Conservation (phyloP, 2,797 vertebrate species). For the Rhinella marina region DNA sequence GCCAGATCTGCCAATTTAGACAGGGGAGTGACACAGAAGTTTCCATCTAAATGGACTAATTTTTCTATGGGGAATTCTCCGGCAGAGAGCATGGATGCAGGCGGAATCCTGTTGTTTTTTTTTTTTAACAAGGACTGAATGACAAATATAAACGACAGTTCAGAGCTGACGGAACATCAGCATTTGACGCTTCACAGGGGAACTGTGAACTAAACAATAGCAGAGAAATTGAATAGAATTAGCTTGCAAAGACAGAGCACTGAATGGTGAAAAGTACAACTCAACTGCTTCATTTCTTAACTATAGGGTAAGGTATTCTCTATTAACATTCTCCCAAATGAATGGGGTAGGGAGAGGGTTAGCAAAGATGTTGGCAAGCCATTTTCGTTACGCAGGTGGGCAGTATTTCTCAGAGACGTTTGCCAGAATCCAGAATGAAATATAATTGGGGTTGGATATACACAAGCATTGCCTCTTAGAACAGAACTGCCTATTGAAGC, state of each 20-base stretch:
- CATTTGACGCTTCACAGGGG: slow-evolving; percentile 89
- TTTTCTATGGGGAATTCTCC: slow-evolving; percentile 91
- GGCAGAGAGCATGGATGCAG: slow-evolving; percentile 79
- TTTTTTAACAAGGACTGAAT: slow-evolving; percentile 91
- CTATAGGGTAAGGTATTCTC: slow-evolving; percentile 24
- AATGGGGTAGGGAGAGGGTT: neutral
- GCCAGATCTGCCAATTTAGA: slow-evolving; percentile 95
- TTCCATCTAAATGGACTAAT: slow-evolving; percentile 94
- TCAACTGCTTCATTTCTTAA: slow-evolving; percentile 23
- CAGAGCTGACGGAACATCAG: slow-evolving; percentile 86
- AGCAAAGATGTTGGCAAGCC: neutral
- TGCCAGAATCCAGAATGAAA: neutral
- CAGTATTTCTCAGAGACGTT: slow-evolving; percentile 9
- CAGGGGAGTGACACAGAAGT: slow-evolving; percentile 94
- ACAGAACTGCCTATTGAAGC: slow-evolving; percentile 31
- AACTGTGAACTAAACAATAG: slow-evolving; percentile 87
- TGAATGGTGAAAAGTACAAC: slow-evolving; percentile 15
- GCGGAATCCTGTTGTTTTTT: slow-evolving; percentile 73
- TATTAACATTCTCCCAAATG: neutral
- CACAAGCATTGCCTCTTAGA: slow-evolving; percentile 14
- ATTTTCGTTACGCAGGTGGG: neutral
- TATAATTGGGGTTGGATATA: slow-evolving; percentile 37
- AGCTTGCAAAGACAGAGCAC: slow-evolving; percentile 69
- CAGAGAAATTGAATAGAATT: slow-evolving; percentile 86
- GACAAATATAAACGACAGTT: slow-evolving; percentile 91